Base-by-base conservation (phyloP, 2,113 vertebrate species). In the Oceanites oceanicus region DNA sequence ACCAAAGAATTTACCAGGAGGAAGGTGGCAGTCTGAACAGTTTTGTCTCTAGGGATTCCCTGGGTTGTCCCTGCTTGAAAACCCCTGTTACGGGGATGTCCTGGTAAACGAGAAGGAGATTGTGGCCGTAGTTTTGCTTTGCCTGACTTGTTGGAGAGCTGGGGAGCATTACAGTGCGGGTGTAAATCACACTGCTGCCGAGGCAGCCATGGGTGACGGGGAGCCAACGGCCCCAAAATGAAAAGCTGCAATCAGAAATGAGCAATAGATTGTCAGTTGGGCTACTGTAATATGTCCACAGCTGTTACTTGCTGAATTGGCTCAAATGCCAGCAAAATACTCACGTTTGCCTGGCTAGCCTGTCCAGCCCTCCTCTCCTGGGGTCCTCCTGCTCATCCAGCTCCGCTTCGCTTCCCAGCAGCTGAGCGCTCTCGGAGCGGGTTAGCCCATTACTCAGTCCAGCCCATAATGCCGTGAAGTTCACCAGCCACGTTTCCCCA, bases 381-480 rank as follows among this genome's bases (percentile, higher is more conserved):
- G 32, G 30, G 17, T 75, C 36, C 49, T 52, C 10, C 27, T 58
- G 79, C 70, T 38, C 61, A 9, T 55, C 73, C 80, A 36, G 71
- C 70, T 45, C 49, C 29, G 25, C 38, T 44, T 44, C 1, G 1
- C 26, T 42, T 27, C 18, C 15, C 42, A 10, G 61, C 86, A 56
- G 20, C 56, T 23, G 34, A 29, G 62, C 77, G 2, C 11, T 38
- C 34, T 13, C 5, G 0, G 2, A 17, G 15, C 2, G 4, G 17
- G 14, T 78, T 66, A 56, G 40, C 40, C 63, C 30, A 2, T 61
- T 42, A 5, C 34, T 65, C 11, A 3, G 29, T 9, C 56, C 68
- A 65, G 73, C 50, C 38, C 42, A 6, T 12, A 13, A 29, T 4
- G 20, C 47, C 2, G 1, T 36, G 36, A 61, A 27, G 71, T 34